Evolutionary conservation across 2,888 invertebrate species (phyloP).

Genomic region (Gryllus longicercus): DNA sequence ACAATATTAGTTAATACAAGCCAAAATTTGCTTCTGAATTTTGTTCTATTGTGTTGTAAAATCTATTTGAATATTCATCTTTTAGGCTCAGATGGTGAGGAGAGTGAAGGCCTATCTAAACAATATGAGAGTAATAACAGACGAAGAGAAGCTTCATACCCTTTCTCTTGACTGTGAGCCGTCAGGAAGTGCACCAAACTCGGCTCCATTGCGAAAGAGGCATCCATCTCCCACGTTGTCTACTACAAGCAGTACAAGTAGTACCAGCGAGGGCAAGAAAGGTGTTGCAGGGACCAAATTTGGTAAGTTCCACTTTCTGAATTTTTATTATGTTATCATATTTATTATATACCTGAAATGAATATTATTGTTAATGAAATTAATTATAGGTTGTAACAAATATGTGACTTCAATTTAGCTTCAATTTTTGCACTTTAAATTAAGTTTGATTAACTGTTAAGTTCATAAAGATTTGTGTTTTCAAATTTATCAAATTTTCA

Average conservation of each 20-base stretch:
- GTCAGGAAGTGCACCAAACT: constrained; percentile 53
- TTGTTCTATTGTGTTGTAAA: not conserved
- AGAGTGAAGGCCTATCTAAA: constrained; percentile 93
- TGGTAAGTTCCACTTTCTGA: constrained; percentile 41
- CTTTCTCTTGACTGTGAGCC: constrained; percentile 88
- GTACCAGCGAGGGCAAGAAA: constrained; percentile 71
- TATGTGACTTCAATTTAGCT: too few species aligned
- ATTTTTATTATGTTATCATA: too few species aligned
- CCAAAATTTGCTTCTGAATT: not conserved
- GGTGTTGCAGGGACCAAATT: constrained; percentile 48
- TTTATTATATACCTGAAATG: not conserved
- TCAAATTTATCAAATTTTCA: not conserved
- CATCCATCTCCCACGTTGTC: constrained; percentile 92
- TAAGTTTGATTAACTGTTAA: too few species aligned
- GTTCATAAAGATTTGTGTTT: too few species aligned
- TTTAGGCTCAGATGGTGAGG: constrained; percentile 89
- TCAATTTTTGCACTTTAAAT: too few species aligned
- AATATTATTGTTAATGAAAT: not conserved
- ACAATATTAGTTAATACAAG: not conserved
- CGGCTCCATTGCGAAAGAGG: constrained; percentile 62
- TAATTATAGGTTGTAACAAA: not conserved
- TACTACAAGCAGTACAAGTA: constrained; percentile 87
- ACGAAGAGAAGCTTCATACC: constrained; percentile 84
- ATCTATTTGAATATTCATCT: constrained; percentile 23
- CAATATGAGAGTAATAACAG: constrained; percentile 85